Percentiles rank a stretch among this genome's conserved stretches.
phyloP scores from a whole-genome alignment of 2,113 vertebrate species.

The Bombycilla garrulus region DNA sequence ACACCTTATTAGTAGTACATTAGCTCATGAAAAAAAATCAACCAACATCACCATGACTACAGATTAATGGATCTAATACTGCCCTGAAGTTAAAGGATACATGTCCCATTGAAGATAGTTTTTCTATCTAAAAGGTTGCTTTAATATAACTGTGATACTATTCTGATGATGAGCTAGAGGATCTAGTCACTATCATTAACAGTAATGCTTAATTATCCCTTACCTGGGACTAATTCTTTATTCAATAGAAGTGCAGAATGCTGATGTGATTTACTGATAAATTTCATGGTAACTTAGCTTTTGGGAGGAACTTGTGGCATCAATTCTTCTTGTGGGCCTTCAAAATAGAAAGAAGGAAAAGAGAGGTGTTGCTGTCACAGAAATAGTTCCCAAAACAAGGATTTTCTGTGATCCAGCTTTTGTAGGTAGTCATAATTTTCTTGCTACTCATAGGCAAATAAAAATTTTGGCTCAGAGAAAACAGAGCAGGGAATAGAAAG shows the following conservation, averaged over 20 bases:
- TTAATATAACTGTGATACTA: neutral
- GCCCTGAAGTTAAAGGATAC: neutral
- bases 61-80: neutral
- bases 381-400: neutral
- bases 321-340: neutral
- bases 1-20: no score
- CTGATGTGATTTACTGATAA: neutral
- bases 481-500: neutral
- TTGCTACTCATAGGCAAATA: neutral
- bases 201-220: neutral
- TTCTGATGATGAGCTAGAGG: neutral
- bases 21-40: neutral
- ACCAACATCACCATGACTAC: neutral
- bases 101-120: neutral
- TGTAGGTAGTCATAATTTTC: neutral
- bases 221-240: neutral
- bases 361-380: neutral
- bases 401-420: neutral
- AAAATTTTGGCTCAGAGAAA: neutral
- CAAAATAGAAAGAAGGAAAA: neutral
- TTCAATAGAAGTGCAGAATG: rapidly evolving
- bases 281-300: neutral
- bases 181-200: neutral
- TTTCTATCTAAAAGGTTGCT: neutral
- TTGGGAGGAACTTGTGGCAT: neutral